These are phyloP conservation scores for Coptotermes formosanus DNA, from an alignment of 1,140 invertebrate species.

Conservation along the genomic window DNA sequence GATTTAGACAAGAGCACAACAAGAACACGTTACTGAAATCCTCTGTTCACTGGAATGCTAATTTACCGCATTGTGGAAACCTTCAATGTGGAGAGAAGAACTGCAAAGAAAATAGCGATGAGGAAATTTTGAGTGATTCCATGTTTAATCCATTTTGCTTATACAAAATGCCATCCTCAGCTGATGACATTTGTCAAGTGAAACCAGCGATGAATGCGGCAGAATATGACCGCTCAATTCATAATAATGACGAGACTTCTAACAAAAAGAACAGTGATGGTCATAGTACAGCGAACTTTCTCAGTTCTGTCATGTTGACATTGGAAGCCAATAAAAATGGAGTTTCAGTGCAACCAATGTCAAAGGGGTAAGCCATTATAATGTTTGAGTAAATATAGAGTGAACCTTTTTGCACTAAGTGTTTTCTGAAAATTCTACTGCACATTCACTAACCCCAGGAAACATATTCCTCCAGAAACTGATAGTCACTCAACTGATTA, in stretches of 20 bases:
- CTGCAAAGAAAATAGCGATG: neutral
- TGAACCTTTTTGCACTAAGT: too few relatives aligned
- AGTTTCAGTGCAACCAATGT: neutral
- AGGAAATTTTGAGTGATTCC: neutral
- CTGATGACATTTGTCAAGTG: neutral
- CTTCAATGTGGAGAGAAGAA: neutral
- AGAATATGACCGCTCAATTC: neutral
- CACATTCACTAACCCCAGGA: too few relatives aligned
- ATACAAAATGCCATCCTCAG: neutral
- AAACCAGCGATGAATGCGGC: neutral
- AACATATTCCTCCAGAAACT: too few relatives aligned
- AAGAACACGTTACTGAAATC: neutral
- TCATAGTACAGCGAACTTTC: neutral
- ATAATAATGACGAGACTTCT: neutral
- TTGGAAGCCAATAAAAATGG: neutral
- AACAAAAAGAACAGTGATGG: neutral
- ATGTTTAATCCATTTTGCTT: neutral
- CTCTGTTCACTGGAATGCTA: neutral
- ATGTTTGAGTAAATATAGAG: too few relatives aligned
- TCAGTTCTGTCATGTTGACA: slow-evolving; percentile 2
- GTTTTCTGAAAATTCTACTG: too few relatives aligned
- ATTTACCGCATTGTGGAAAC: neutral
- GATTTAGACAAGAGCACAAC: neutral
- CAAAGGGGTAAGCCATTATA: neutral
- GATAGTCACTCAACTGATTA: too few relatives aligned